Conservation (phyloP, 2,888 invertebrate species). For the Ennomos fuscantarius region DNA sequence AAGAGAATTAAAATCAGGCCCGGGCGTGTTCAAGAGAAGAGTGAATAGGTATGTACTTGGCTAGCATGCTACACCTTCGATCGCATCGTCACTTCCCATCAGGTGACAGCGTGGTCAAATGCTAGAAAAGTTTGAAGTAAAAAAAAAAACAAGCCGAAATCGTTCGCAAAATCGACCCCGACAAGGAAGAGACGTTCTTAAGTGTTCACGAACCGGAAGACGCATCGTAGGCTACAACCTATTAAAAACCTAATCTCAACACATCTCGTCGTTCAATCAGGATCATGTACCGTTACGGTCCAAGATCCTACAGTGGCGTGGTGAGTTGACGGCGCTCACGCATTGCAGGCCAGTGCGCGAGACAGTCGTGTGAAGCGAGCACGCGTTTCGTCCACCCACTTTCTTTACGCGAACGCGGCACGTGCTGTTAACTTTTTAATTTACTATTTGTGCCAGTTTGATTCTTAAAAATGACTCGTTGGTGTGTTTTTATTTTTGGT, state of each 20-base stretch:
- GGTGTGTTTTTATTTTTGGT: conserved; percentile 33
- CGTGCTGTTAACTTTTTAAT: conserved; percentile 17
- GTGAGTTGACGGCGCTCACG: conserved; percentile 37
- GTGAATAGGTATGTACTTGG: too few relatives aligned
- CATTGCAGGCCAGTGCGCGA: conserved; percentile 22
- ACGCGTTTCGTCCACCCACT: conserved; percentile 36
- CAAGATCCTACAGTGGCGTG: conserved; percentile 47
- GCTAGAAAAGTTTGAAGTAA: too few relatives aligned
- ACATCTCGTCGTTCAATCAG: conserved; percentile 38
- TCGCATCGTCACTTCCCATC: too few relatives aligned
- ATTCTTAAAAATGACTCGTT: conserved; percentile 28
- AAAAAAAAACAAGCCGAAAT: too few relatives aligned
- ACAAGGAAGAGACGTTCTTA: too few relatives aligned
- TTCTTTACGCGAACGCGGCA: conserved; percentile 19
- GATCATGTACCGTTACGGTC: conserved; percentile 47
- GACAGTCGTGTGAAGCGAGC: conserved; percentile 32
- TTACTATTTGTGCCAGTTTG: conserved; percentile 21
- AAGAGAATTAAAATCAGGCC: too few relatives aligned
- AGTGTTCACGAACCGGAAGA: too few relatives aligned
- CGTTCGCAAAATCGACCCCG: too few relatives aligned
- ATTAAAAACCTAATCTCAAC: conserved; percentile 7
- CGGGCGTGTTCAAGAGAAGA: too few relatives aligned
- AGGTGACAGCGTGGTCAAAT: too few relatives aligned
- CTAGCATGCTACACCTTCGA: too few relatives aligned
- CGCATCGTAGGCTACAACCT: not conserved